Evolutionary conservation across 2,888 invertebrate genomes (phyloP).

Genomic region (Lordiphosa andalusiaca): DNA sequence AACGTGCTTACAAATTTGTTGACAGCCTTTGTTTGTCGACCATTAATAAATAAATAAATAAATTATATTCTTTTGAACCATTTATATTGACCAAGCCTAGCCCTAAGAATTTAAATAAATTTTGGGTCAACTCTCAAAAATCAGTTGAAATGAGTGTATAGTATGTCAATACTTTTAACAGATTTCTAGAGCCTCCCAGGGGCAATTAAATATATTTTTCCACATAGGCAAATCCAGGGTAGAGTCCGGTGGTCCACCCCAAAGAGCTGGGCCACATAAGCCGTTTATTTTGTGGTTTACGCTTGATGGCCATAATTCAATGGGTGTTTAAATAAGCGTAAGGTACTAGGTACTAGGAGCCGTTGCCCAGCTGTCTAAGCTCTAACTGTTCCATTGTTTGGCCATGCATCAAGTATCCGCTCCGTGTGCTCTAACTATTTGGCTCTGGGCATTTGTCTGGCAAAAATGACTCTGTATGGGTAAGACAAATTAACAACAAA

Average conservation of each 20-base stretch:
- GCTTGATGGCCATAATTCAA: conserved; percentile 50
- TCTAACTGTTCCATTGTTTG: conserved; percentile 44
- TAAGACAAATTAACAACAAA: conserved; percentile 69
- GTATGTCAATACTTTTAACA: neutral
- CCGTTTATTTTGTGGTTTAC: conserved; percentile 49
- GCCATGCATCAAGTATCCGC: conserved; percentile 64
- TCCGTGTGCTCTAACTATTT: conserved; percentile 44
- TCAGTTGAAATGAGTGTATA: no score
- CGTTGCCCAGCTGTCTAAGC: conserved; percentile 17
- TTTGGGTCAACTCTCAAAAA: no score
- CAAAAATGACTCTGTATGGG: conserved; percentile 29
- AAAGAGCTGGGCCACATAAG: conserved; percentile 24
- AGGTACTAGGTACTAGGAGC: conserved; percentile 10
- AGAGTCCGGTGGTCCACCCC: no score
- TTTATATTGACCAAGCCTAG: no score
- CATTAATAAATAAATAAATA: no score
- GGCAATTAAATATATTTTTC: neutral
- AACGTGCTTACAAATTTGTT: no score
- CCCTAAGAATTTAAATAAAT: no score
- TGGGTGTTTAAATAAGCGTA: conserved; percentile 47
- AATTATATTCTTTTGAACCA: no score
- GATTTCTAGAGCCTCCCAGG: no score
- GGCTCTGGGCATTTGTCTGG: conserved; percentile 36
- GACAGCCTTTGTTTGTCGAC: no score
- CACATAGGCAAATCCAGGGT: neutral